A percentile compares a stretch with the other conserved stretches of the same genome.
Conservation (phyloP, 2,888 invertebrate genomes). For the Andricus curvator region DNA sequence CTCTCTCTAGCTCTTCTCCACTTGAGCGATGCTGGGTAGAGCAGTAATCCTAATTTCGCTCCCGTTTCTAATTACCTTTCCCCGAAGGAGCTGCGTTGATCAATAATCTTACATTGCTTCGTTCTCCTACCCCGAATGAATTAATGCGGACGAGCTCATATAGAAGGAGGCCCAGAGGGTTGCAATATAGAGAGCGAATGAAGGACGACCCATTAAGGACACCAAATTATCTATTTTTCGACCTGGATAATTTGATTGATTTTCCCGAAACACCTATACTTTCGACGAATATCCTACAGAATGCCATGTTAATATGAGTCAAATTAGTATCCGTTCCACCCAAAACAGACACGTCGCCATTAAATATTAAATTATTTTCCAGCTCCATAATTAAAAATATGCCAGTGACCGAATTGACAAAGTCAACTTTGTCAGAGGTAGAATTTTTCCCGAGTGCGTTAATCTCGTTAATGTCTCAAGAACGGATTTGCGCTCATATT, state of each 20-base stretch:
- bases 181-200: not conserved
- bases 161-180: not conserved
- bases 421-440: not conserved
- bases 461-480: constrained; percentile 1
- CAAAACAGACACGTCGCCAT: not conserved
- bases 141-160: not conserved
- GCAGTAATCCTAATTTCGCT: constrained; percentile 43
- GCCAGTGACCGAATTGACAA: not conserved
- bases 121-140: constrained; percentile 15
- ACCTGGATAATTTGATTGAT: not conserved
- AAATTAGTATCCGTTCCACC: not conserved
- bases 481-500: constrained; percentile 1
- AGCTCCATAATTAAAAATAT: constrained; percentile 2
- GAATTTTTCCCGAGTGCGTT: not conserved
- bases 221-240: not conserved
- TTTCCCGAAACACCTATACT: not conserved
- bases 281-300: not conserved
- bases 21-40: not conserved
- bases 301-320: not conserved
- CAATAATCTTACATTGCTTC: constrained; percentile 42
- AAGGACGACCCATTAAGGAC: not conserved
- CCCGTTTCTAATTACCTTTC: constrained; percentile 44
- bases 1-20: not conserved
- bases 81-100: constrained; percentile 41
- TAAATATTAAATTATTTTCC: not conserved